Evolutionary conservation across 2,113 vertebrate species (phyloP).

Genomic region (Oryzias melastigma): DNA sequence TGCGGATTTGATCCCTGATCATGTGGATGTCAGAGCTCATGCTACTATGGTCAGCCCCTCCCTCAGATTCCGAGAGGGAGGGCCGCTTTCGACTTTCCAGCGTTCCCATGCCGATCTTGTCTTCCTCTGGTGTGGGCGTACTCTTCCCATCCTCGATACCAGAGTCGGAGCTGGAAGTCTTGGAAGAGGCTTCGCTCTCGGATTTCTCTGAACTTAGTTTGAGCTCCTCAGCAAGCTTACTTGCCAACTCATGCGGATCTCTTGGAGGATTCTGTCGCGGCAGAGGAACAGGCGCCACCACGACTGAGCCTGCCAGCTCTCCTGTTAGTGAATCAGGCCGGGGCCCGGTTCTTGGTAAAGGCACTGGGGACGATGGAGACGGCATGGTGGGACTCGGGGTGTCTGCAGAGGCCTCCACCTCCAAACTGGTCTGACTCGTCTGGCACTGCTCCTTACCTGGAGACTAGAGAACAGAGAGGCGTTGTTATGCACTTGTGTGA

Average conservation of each 20-base stretch:
- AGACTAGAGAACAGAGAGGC: conserved; percentile 66
- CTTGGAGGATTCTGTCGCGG: conserved; percentile 33
- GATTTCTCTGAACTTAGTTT: conserved; percentile 64
- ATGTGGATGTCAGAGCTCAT: conserved; percentile 9
- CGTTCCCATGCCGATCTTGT: conserved; percentile 60
- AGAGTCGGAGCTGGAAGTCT: conserved; percentile 65
- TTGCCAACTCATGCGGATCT: conserved; percentile 26
- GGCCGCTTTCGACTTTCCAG: conserved; percentile 53
- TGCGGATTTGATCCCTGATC: not conserved
- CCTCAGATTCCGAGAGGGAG: not conserved
- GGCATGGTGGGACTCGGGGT: conserved; percentile 35
- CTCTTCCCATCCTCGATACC: conserved; percentile 75
- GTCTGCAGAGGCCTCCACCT: conserved; percentile 69
- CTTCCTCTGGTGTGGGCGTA: conserved; percentile 59
- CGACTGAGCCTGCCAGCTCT: conserved; percentile 1
- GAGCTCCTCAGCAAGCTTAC: conserved; percentile 51
- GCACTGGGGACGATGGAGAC: conserved; percentile 14
- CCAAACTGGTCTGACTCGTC: conserved; percentile 80
- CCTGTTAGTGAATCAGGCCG: conserved; percentile 4
- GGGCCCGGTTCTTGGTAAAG: conserved; percentile 16
- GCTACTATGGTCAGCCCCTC: conserved; percentile 13
- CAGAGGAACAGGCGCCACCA: conserved; percentile 40
- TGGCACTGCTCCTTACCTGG: conserved; percentile 77
- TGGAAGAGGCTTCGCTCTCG: conserved; percentile 70
- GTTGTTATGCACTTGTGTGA: conserved; percentile 9